A percentile compares a stretch with the other conserved stretches of the same genome.
Conservation (phyloP, 2,113 vertebrate species). For the Lampris megalopsis region DNA sequence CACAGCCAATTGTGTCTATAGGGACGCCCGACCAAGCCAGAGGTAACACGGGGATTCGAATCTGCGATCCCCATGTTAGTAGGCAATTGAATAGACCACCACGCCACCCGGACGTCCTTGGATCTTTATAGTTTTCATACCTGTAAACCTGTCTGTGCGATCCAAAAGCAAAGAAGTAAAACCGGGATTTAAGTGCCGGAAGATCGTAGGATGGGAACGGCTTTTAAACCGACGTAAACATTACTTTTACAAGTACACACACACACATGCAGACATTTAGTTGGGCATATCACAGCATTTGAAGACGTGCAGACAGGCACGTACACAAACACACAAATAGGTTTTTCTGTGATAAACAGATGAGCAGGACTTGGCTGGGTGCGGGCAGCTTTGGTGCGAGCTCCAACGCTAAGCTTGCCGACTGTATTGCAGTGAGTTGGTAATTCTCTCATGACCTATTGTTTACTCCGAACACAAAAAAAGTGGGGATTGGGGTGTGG, state of each 20-base stretch:
- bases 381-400: constrained; percentile 18
- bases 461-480: constrained; percentile 3
- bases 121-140: no score
- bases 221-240: constrained; percentile 23
- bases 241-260: background rate
- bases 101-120: no score
- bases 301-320: background rate
- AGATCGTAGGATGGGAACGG: constrained; percentile 45
- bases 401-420: constrained; percentile 19
- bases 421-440: constrained; percentile 29
- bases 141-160: background rate
- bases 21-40: no score
- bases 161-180: constrained; percentile 5
- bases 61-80: no score
- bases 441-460: constrained; percentile 35
- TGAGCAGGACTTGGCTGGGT: constrained; percentile 22
- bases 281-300: no score
- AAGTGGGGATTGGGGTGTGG: background rate
- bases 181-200: constrained; percentile 26
- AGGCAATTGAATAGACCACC: no score
- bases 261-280: background rate
- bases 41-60: no score
- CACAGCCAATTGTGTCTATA: no score
- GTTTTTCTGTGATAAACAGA: constrained; percentile 30
- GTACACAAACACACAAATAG: constrained; percentile 16